A percentile compares a stretch with the other conserved stretches of the same genome.
Conservation (phyloP, 2,888 invertebrate genomes). For the Hypsopygia costalis region DNA sequence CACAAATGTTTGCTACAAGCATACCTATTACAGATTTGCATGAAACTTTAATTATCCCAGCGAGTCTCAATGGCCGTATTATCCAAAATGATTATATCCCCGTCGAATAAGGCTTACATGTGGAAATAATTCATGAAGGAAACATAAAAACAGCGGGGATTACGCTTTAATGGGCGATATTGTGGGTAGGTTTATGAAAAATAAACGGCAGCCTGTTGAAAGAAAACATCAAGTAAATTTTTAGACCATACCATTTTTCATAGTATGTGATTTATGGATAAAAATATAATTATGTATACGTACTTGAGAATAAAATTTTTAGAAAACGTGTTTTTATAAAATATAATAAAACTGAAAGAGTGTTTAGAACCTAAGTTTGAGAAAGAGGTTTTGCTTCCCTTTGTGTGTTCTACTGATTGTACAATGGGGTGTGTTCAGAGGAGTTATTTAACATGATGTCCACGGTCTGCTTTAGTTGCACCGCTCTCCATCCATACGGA, state of each 20-base stretch:
- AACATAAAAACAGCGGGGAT: constrained; percentile 12
- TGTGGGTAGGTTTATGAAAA: background rate
- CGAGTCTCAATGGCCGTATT: background rate
- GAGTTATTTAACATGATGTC: no score
- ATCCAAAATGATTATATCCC: constrained; percentile 9
- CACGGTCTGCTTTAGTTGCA: no score
- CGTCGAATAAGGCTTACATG: background rate
- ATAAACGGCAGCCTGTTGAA: background rate
- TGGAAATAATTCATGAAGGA: background rate
- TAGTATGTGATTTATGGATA: no score
- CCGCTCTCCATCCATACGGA: no score
- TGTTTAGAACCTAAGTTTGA: no score
- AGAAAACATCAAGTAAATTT: constrained; percentile 1
- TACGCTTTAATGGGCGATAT: constrained; percentile 1
- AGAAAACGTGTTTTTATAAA: no score
- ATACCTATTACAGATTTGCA: constrained; percentile 21
- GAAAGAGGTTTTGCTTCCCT: no score
- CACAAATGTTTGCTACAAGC: constrained; percentile 16
- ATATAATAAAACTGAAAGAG: no score
- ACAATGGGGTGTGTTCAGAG: no score
- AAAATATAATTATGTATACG: no score
- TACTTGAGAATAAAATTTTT: no score
- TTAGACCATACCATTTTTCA: background rate
- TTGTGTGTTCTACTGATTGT: no score
- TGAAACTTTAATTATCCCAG: constrained; percentile 8